phyloP scores from a whole-genome alignment of 2,797 vertebrate species.

The Bovichtus diacanthus region DNA sequence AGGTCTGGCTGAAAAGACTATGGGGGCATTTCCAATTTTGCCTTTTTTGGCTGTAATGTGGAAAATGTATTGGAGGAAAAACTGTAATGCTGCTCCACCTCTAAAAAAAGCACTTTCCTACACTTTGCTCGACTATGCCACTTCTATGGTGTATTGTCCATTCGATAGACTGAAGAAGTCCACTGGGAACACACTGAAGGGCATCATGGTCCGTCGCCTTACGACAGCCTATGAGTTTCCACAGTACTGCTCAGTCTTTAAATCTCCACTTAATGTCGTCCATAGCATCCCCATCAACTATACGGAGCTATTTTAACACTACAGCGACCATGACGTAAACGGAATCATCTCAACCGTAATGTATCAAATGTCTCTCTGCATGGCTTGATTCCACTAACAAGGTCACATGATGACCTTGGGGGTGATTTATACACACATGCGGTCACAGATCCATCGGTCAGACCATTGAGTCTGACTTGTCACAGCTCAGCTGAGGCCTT shows the following conservation, averaged over 20 bases:
- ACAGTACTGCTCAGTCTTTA: slow-evolving; percentile 27
- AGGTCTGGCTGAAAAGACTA: background rate
- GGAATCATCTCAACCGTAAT: slow-evolving; percentile 24
- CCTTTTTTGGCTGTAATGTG: slow-evolving; percentile 5
- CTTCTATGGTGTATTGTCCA: background rate
- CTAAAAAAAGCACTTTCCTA: background rate
- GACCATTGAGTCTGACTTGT: background rate
- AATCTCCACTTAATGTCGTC: slow-evolving; percentile 18
- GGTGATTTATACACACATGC: slow-evolving; percentile 11
- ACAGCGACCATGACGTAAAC: slow-evolving; percentile 29
- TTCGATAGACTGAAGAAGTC: slow-evolving; percentile 14
- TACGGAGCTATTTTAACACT: slow-evolving; percentile 38
- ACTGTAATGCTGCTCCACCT: background rate
- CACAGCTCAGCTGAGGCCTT: background rate
- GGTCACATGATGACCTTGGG: slow-evolving; percentile 36
- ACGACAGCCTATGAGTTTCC: slow-evolving; percentile 15
- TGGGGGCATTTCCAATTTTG: slow-evolving; percentile 5
- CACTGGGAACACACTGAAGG: slow-evolving; percentile 17
- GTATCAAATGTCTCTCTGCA: slow-evolving; percentile 45
- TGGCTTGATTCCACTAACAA: slow-evolving; percentile 38
- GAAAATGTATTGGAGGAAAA: slow-evolving; percentile 13
- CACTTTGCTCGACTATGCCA: background rate
- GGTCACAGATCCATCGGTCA: slow-evolving; percentile 11
- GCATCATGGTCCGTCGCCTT: slow-evolving; percentile 27
- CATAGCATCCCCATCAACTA: background rate